Conservation (phyloP, 2,797 vertebrate genomes). For the Synanceia verrucosa region DNA sequence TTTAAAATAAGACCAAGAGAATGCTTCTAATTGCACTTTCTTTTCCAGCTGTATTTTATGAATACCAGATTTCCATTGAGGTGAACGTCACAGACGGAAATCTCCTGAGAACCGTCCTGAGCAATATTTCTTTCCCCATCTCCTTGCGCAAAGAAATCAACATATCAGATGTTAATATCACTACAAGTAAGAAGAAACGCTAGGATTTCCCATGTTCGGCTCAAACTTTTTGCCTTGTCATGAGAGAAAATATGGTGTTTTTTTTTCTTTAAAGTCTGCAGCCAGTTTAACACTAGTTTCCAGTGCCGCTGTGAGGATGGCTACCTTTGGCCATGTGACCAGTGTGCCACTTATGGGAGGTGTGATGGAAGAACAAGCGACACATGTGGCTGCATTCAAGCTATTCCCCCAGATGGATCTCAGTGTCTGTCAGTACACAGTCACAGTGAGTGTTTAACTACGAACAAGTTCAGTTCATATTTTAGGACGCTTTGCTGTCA, state of each 20-base stretch:
- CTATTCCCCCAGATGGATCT: conserved; percentile 67
- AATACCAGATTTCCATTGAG: conserved; percentile 46
- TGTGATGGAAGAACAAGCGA: conserved; percentile 39
- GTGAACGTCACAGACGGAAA: conserved; percentile 31
- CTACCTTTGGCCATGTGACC: conserved; percentile 53
- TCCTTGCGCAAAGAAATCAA: conserved; percentile 19
- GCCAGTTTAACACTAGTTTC: neutral
- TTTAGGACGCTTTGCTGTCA: no score
- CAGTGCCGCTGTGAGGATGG: conserved; percentile 47
- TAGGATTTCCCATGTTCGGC: neutral
- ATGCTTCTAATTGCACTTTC: neutral
- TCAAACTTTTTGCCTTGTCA: neutral
- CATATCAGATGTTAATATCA: conserved; percentile 40
- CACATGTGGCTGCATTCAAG: conserved; percentile 73
- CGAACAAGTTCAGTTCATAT: no score
- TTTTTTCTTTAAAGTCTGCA: conserved; percentile 45
- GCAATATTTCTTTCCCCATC: conserved; percentile 15
- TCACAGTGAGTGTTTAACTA: conserved; percentile 22
- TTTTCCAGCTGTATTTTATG: conserved; percentile 24
- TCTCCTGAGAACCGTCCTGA: conserved; percentile 29
- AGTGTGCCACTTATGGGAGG: conserved; percentile 44
- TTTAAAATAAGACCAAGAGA: neutral
- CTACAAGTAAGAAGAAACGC: conserved; percentile 44
- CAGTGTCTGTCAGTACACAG: conserved; percentile 74
- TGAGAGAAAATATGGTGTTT: neutral